Base-by-base conservation (phyloP, 1,140 invertebrate genomes). In the Leptinotarsa texana region DNA sequence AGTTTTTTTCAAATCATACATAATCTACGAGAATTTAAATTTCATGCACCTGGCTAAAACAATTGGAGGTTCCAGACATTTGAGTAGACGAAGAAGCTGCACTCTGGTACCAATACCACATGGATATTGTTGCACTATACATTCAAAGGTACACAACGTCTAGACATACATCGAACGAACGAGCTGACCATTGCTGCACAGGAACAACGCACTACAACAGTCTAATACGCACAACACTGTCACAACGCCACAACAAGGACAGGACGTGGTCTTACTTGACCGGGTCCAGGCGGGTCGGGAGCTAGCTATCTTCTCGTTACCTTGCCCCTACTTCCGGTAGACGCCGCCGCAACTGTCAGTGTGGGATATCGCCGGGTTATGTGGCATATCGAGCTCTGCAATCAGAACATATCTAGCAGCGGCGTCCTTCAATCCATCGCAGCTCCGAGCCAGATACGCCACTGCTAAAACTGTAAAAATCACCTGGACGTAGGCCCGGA, bases 321-420 rank as follows among this genome's bases (percentile, higher is more conserved):
- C 87, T 88, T 88, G 86, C 87, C 88, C 88, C 88, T 89, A 89
- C 88, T 89, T 89, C 88, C 88, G 89, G 88, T 87, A 88, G 87
- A 87, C 85, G 88, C 86, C 87, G 87, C 87, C 86, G 87, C 86
- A 86, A 70, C 75, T 86, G 86, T 85, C 86, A 57, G 51, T 57
- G 51, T 57, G 51, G 51, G n/a, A 57, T 57, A 57, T 57, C 17
- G 51, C 51, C 51, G 51, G 51, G 51, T 87, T 87, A 85, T 87
- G 86, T 88, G 82, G 78, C 84, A 84, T 89, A 87, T 88, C 88
- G 87, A 87, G 88, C 87, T 89, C 89, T 89, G 88, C 81, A 89
- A 89, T 88, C 85, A 89, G 87, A 89, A 89, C 85, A 89, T 86
- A 88, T 88, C 82, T 82, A 82, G 79, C 76, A 80, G 80, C 79